These are phyloP conservation scores for Epicauta chinensis DNA, from an alignment of 1,140 invertebrate species.

Conservation along the genomic window DNA sequence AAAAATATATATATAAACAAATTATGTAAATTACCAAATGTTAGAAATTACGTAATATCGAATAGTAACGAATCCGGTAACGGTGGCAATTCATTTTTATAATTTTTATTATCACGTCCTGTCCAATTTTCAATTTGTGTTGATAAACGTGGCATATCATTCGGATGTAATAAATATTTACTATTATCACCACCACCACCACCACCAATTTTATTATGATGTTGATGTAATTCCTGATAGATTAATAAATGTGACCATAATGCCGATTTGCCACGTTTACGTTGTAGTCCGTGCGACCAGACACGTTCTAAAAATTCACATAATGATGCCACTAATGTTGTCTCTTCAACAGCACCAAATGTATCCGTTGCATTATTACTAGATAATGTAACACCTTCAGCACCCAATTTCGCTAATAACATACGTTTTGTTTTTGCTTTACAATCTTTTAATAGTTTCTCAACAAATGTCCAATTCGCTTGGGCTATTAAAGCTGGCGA, in stretches of 20 bases:
- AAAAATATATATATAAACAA: conserved; percentile 9
- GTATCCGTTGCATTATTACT: conserved; percentile 52
- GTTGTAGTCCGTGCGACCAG: conserved; percentile 95
- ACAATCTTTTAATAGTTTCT: conserved; percentile 90
- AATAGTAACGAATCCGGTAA: conserved; percentile 80
- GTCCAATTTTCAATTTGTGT: conserved; percentile 49
- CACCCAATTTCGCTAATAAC: conserved; percentile 96
- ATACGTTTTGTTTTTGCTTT: conserved; percentile 95
- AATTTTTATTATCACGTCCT: conserved; percentile 27
- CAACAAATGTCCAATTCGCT: conserved; percentile 97
- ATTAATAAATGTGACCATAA: conserved; percentile 89
- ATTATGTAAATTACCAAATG: background rate
- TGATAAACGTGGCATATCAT: conserved; percentile 70
- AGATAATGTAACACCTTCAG: conserved; percentile 77
- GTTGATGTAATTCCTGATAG: conserved; percentile 79
- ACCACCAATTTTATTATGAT: conserved; percentile 76
- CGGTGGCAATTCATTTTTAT: conserved; percentile 51
- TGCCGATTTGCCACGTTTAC: conserved; percentile 92
- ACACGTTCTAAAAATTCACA: conserved; percentile 97
- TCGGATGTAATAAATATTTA: conserved; percentile 2
- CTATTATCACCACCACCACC: conserved; percentile 60
- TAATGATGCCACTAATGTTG: conserved; percentile 92
- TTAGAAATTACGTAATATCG: conserved; percentile 60
- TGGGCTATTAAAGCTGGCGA: conserved; percentile 87
- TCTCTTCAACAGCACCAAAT: conserved; percentile 82